Conservation (phyloP, 2,797 vertebrate species). For the Cossypha polioptera region DNA sequence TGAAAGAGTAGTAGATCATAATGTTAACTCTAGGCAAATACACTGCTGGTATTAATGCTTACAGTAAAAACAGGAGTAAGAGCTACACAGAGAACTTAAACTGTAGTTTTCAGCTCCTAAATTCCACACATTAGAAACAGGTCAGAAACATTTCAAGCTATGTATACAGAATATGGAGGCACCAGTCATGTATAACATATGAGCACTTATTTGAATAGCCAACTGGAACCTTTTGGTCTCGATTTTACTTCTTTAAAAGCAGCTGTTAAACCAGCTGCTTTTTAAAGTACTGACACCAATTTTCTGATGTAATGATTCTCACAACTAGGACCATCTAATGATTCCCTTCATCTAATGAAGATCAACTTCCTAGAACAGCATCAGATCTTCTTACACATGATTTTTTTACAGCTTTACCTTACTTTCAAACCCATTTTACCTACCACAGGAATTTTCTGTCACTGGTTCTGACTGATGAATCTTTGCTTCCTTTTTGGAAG, state of each 20-base stretch:
- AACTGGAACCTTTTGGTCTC: background rate
- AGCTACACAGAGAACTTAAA: background rate
- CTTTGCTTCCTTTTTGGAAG: background rate
- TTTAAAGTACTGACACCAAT: background rate
- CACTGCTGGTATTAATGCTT: background rate
- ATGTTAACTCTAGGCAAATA: background rate
- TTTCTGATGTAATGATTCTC: background rate
- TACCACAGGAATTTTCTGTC: conserved; percentile 1
- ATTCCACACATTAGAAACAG: background rate
- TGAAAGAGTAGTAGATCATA: background rate
- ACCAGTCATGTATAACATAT: background rate
- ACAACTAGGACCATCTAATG: background rate
- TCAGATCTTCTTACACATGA: background rate
- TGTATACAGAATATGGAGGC: background rate
- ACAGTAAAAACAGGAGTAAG: background rate
- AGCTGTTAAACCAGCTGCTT: background rate
- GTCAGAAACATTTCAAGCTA: background rate
- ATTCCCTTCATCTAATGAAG: background rate
- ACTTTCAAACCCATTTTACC: background rate
- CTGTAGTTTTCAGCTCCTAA: background rate
- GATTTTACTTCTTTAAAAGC: background rate
- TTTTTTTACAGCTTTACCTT: background rate
- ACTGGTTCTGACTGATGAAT: background rate
- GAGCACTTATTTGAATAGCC: background rate
- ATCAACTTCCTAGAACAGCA: fast-evolving